Base-by-base conservation (phyloP, 2,888 invertebrate species). In the Ariolimax columbianus region DNA sequence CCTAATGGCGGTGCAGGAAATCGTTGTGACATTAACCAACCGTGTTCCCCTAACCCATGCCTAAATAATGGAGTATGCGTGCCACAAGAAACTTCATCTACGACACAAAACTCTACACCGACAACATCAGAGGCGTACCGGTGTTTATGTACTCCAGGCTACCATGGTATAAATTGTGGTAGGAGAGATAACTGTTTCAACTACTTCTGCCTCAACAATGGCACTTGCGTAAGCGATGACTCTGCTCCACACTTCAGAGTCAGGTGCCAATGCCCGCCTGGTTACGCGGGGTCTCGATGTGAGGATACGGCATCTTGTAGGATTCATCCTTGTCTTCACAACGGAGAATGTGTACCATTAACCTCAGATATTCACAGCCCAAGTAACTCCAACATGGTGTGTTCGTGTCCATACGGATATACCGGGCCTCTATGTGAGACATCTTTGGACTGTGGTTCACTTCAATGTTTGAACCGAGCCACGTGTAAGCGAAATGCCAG, bases 31-130 rank as follows among this genome's bases (percentile, higher is more conserved):
- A 33, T 36, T 26, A 40, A 59, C 23, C 33, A 55, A 14, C 82
- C 82, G 4, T 82, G 82, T 82, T 63, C 51, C 30, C 40, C 82
- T 17, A 75, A 82, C 33, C 82, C 82, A 19, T 82, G 82, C 36
- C 19, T 51, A 0, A 82, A 82, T 33, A 75, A 75, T 36, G 82
- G 82, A 1, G 30, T 19, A 19, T 82, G 82, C 26, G 11, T 17
- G 2, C 55, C 36, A 26, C 33, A 33, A 66, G 47, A 66, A 43
- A 19, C 66, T 23, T 63, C 75, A 17, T n/a, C 78, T 11, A n/a
- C n/a, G 17, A 6, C 43, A 30, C 1, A 2, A n/a, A 26, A 11
- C 1, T 9, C 63, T 1, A 7, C 36, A 1, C 55, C 47, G 4
- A 51, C 72, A 17, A 23, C 72, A 9, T 14, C 72, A 51, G 19